Percentiles rank a stretch among this genome's conserved stretches.
These are phyloP conservation scores for Drosophila colorata DNA, from an alignment of 2,888 invertebrate genomes.

Conservation along the genomic window DNA sequence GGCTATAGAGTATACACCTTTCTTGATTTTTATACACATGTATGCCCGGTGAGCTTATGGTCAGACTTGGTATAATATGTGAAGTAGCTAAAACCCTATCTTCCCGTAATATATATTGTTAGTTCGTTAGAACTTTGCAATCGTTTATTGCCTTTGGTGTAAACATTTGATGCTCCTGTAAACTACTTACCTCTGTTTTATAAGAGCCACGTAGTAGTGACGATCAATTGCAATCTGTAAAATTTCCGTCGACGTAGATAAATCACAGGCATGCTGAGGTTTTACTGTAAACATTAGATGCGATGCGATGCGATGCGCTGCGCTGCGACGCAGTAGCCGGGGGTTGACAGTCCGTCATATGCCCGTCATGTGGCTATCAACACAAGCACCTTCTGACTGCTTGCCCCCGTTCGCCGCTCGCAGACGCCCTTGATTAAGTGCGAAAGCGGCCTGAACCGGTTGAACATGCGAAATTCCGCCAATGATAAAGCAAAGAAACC, in stretches of 20 bases:
- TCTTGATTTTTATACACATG: not conserved
- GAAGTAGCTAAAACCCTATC: not conserved
- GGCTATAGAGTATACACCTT: not conserved
- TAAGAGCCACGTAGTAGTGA: conserved; percentile 14
- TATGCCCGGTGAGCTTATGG: not conserved
- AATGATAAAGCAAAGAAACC: conserved; percentile 34
- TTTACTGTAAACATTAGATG: conserved; percentile 36
- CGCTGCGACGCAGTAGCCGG: conserved; percentile 39
- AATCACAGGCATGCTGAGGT: conserved; percentile 18
- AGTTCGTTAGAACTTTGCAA: not conserved
- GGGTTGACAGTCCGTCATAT: conserved; percentile 51
- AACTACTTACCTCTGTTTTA: not conserved
- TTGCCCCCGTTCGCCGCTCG: not conserved
- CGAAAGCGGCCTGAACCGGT: conserved; percentile 61
- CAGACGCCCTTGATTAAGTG: conserved; percentile 58
- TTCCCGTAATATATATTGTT: no score
- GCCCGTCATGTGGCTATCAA: conserved; percentile 71
- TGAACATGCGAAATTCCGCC: conserved; percentile 44
- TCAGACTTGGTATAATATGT: no score
- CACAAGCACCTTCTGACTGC: conserved; percentile 6
- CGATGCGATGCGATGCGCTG: not conserved
- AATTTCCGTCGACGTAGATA: conserved; percentile 53
- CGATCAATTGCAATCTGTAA: conserved; percentile 40
- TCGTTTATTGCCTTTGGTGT: not conserved
- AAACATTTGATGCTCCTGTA: not conserved